Evolutionary conservation across 2,113 vertebrate genomes (phyloP).

Genomic region (Hemiscyllium ocellatum): DNA sequence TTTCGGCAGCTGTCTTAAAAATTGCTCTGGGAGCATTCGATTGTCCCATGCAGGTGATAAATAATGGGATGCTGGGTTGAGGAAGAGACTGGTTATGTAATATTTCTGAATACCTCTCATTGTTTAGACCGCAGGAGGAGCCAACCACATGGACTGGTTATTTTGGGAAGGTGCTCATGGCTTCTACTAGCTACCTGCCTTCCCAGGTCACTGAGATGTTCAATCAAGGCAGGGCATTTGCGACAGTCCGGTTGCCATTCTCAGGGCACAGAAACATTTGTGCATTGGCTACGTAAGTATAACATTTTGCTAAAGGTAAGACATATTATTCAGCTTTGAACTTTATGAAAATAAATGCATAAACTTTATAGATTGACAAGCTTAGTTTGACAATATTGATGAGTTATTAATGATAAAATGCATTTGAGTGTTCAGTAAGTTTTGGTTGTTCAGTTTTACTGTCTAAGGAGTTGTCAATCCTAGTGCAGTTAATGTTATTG

Average conservation of each 20-base stretch:
- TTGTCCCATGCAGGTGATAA: neutral
- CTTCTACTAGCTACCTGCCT: constrained; percentile 90
- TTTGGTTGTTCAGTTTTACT: neutral
- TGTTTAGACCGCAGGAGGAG: constrained; percentile 83
- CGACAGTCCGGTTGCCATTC: constrained; percentile 91
- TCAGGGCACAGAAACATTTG: constrained; percentile 98
- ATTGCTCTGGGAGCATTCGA: neutral
- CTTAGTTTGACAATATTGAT: neutral
- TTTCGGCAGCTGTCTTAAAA: neutral
- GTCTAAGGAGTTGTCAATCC: neutral
- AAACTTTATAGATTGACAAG: neutral
- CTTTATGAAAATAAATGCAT: neutral
- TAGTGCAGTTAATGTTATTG: neutral
- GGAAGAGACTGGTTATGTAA: neutral
- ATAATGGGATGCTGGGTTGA: neutral
- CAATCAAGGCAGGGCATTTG: constrained; percentile 93
- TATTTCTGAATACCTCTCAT: constrained; percentile 14
- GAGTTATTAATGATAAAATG: neutral
- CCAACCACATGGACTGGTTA: constrained; percentile 97
- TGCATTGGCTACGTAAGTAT: constrained; percentile 82
- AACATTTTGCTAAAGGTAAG: neutral
- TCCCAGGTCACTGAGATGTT: constrained; percentile 98
- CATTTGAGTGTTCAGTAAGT: neutral
- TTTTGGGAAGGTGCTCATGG: constrained; percentile 91
- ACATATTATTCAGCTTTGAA: neutral